Base-by-base conservation (phyloP, 2,113 vertebrate species). In the Cyprinodon brontotheroides region DNA sequence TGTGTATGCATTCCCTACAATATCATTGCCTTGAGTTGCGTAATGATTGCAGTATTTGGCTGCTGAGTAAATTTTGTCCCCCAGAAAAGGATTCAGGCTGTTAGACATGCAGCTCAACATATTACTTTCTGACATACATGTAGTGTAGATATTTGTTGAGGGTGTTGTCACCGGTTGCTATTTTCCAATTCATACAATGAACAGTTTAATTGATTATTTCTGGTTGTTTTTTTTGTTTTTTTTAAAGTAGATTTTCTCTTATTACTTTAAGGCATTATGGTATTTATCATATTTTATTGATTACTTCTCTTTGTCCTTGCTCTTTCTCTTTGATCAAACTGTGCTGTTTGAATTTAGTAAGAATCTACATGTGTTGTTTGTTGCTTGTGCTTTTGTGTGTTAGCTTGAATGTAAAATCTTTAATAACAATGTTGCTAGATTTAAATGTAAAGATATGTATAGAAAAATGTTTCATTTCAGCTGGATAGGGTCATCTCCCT, bases 1-100 rank as follows among this genome's bases (percentile, higher is more conserved):
- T 83, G 75, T 73, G 73, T 80, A 74, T 82, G 81, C 68, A 79
- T 76, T 59, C 39, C 59, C 65, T 66, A 50, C 81, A 87, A 79
- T 81, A 67, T 60, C 68, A 78, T 85, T 90, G 77, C 86, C 74
- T 73, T 4, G 68, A 74, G 79, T 89, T 91, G 69, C 85, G 73
- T 87, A 83, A 86, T 82, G 60, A 83, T 89, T 87, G 82, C 89
- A 87, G 75, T 70, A 73, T 72, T 87, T 82, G 75, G 70, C 72
- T 83, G 69, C 53, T 71, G 75, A 87, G 61, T 77, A 81, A 82
- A 74, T 74, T 72, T 78, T 78, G 62, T 68, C 63, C 45, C 15
- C 4, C 17, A 40, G 9, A 73, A 61, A 48, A 47, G 3, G 8
- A 37, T 77, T 85, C n/a, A 77, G 64, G 60, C 71, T 78, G 65